phyloP scores from a whole-genome alignment of 2,797 vertebrate species.

The Pogonophryne albipinna region DNA sequence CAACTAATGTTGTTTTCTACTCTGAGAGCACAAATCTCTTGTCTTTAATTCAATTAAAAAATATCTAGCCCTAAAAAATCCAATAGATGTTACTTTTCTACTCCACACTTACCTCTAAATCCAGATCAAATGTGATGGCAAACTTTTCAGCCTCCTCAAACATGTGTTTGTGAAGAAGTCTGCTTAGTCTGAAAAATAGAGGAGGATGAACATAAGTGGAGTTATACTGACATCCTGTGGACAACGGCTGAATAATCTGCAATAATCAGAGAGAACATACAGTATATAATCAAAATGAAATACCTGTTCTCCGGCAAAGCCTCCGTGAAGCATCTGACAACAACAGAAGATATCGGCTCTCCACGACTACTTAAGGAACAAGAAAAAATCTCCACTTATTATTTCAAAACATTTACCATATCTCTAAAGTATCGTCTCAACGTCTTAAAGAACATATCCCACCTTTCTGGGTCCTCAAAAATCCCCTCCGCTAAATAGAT shows the following conservation, averaged over 20 bases:
- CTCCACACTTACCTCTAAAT: constrained; percentile 89
- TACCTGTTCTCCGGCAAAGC: constrained; percentile 97
- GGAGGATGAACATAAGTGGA: neutral
- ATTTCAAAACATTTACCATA: neutral
- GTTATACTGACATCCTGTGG: neutral
- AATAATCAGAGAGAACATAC: neutral
- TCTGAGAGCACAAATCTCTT: neutral
- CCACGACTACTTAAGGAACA: constrained; percentile 67
- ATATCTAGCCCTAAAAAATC: neutral
- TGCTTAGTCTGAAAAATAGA: constrained; percentile 87
- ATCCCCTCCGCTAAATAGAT: constrained; percentile 94
- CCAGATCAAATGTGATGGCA: constrained; percentile 93
- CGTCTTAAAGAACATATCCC: constrained; percentile 10
- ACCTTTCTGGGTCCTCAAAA: constrained; percentile 86
- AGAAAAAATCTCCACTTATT: neutral
- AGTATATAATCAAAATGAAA: neutral
- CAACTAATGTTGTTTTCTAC: neutral
- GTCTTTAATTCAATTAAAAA: neutral
- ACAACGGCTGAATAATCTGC: neutral
- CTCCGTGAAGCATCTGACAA: constrained; percentile 95
- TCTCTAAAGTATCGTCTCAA: neutral
- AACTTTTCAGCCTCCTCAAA: constrained; percentile 97
- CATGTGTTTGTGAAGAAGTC: constrained; percentile 94
- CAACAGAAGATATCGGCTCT: constrained; percentile 83
- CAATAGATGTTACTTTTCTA: neutral